These are phyloP conservation scores for Oplegnathus fasciatus DNA, from an alignment of 2,113 vertebrate species.

Conservation along the genomic window DNA sequence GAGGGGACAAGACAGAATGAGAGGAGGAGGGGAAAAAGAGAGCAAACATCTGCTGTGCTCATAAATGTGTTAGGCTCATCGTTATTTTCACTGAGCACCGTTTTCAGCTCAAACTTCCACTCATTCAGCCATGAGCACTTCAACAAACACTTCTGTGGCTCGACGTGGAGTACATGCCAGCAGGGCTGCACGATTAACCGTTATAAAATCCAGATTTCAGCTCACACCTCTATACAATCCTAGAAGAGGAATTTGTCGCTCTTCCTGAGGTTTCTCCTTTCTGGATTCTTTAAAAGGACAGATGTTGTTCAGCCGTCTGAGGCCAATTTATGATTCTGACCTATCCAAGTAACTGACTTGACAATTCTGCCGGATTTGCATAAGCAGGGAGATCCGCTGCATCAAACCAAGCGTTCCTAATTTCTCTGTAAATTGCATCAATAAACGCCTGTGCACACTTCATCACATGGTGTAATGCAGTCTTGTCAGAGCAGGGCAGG, in stretches of 20 bases:
- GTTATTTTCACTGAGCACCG: conserved; percentile 9
- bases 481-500: not conserved
- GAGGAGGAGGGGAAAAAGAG: too few species aligned
- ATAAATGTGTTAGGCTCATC: conserved; percentile 24
- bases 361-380: not conserved
- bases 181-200: not conserved
- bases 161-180: not conserved
- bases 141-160: not conserved
- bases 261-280: not conserved
- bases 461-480: not conserved
- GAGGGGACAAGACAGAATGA: not conserved
- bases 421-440: not conserved
- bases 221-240: not conserved
- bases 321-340: not conserved
- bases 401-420: not conserved
- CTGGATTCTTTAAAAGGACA: too few species aligned
- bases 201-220: not conserved
- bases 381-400: not conserved
- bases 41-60: conserved; percentile 29
- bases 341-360: not conserved
- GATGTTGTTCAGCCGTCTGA: not conserved
- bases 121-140: not conserved
- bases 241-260: not conserved
- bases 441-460: not conserved
- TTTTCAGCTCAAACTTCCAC: not conserved